phyloP scores from a whole-genome alignment of 64 coral and sea anemone species.

The Montipora sp. region DNA sequence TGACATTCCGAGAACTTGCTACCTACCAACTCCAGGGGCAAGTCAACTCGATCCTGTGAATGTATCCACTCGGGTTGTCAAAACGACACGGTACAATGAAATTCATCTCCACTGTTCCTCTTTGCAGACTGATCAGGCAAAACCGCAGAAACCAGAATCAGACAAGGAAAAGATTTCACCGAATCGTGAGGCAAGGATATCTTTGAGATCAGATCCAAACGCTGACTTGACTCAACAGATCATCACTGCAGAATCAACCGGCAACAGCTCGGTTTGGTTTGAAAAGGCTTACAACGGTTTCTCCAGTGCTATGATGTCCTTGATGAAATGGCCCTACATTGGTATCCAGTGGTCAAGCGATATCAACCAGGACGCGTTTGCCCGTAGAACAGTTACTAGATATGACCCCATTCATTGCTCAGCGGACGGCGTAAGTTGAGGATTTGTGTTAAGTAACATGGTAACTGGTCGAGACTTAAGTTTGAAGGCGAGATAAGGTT shows the following conservation, averaged over 20 bases:
- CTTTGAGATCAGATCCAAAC: neutral
- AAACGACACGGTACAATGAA: no score
- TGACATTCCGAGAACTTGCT: no score
- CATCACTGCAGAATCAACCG: neutral
- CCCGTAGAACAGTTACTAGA: neutral
- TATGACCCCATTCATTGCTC: neutral
- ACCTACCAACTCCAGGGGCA: no score
- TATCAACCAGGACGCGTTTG: neutral
- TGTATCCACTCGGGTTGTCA: no score
- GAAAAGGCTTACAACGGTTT: neutral
- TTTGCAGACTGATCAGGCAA: neutral
- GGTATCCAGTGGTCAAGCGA: neutral
- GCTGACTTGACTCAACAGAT: neutral
- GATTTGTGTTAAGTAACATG: no score
- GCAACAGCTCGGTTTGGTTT: neutral
- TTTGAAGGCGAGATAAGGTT: no score
- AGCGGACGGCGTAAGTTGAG: neutral
- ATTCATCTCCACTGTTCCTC: neutral
- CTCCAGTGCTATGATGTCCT: neutral
- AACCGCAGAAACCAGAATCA: neutral
- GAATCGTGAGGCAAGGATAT: neutral
- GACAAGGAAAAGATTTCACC: no score
- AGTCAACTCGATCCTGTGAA: no score
- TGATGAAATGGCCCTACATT: neutral
- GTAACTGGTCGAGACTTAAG: no score